Base-by-base conservation (phyloP, 2,888 invertebrate species). In the Sicus ferrugineus region DNA sequence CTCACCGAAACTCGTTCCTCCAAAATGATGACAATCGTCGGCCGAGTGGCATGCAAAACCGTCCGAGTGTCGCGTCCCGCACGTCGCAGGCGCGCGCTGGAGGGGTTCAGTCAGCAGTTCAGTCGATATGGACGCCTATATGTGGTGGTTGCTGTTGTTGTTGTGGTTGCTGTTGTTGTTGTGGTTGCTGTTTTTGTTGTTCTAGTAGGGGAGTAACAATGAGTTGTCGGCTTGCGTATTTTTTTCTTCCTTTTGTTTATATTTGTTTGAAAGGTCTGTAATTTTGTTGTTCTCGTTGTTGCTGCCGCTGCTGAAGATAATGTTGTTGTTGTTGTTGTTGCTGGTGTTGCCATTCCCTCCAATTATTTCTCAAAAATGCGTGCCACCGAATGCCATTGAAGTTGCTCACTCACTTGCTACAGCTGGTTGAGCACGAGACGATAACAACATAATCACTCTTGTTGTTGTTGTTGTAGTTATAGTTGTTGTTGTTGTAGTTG, bases 1-100 rank as follows among this genome's bases (percentile, higher is more conserved):
- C 71, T 77, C 79, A 74, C 77, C 76, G 78, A 75, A 79, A 78
- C 78, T 75, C 76, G 77, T 78, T 78, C 76, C 74, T 74, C 76
- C 75, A 80, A 81, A 81, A 81, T 81, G 81, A 77, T 79, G 78
- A 78, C 81, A 79, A 79, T 74, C 75, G 66, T 64, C 73, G 73
- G 65, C 42, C 62, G 68, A 65, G 63, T 69, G 67, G 68, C 71
- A 76, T 76, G 74, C 77, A 75, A 75, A 78, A 72, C 73, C 74
- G 66, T 28, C 21, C 66, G 16, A 64, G 21, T 28, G n/a, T n/a
- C n/a, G n/a, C n/a, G n/a, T n/a, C n/a, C n/a, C n/a, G n/a, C n/a
- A n/a, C n/a, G n/a, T n/a, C n/a, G n/a, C n/a, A n/a, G n/a, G n/a
- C n/a, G n/a, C n/a, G n/a, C n/a, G n/a, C n/a, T n/a, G n/a, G n/a